phyloP scores from a whole-genome alignment of 2,888 invertebrate genomes.

The Crematogaster levior region DNA sequence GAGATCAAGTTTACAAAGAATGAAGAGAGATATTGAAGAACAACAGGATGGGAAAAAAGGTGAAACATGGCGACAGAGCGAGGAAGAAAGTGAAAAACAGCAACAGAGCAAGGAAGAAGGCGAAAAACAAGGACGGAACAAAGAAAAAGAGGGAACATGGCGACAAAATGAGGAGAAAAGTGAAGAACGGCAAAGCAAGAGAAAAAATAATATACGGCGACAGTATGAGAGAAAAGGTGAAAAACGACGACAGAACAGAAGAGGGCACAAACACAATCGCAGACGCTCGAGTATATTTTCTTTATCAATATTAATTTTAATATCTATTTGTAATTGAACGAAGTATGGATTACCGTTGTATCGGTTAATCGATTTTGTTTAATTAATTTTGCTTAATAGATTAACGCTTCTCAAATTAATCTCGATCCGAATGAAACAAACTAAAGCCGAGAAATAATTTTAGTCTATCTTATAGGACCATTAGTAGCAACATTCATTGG shows the following conservation, averaged over 20 bases:
- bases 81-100: slow-evolving; percentile 81
- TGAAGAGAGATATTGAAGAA: slow-evolving; percentile 82
- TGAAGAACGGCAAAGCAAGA: slow-evolving; percentile 74
- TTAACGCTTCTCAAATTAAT: too few species aligned
- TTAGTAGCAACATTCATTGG: slow-evolving; percentile 81
- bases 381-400: background rate
- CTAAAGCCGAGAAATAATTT: background rate
- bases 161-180: slow-evolving; percentile 78
- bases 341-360: background rate
- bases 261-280: slow-evolving; percentile 82
- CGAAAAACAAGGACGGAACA: background rate
- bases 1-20: slow-evolving; percentile 69
- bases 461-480: slow-evolving; percentile 73
- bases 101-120: slow-evolving; percentile 73
- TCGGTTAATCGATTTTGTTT: background rate
- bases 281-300: slow-evolving; percentile 82
- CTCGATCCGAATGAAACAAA: too few species aligned
- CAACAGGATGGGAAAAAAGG: slow-evolving; percentile 60
- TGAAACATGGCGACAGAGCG: slow-evolving; percentile 80
- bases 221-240: slow-evolving; percentile 62
- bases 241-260: slow-evolving; percentile 80
- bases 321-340: slow-evolving; percentile 4
- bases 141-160: slow-evolving; percentile 82
- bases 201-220: background rate
- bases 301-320: slow-evolving; percentile 60